Conservation (phyloP, 2,888 invertebrate genomes). For the Netelia virgata region DNA sequence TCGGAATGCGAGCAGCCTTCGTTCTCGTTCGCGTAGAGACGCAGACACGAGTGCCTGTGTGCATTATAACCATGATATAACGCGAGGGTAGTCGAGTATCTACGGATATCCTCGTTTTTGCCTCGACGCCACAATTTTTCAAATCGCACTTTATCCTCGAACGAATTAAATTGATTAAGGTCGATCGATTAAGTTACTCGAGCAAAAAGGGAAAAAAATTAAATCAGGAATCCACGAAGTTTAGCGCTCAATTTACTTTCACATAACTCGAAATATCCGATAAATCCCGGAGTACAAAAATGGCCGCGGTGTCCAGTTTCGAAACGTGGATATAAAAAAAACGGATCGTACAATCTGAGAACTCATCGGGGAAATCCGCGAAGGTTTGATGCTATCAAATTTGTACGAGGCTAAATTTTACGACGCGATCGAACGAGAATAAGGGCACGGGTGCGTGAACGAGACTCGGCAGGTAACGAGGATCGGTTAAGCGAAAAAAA, state of each 20-base stretch:
- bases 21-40: not conserved
- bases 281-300: no score
- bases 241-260: not conserved
- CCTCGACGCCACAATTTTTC: not conserved
- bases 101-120: no score
- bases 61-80: slow-evolving; percentile 4
- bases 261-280: not conserved
- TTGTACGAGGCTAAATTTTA: slow-evolving; percentile 55
- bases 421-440: slow-evolving; percentile 40
- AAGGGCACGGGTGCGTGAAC: slow-evolving; percentile 43
- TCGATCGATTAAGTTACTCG: not conserved
- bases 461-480: slow-evolving; percentile 34
- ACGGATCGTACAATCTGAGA: slow-evolving; percentile 33
- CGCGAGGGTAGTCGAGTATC: not conserved
- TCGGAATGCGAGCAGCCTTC: slow-evolving; percentile 1
- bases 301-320: not conserved
- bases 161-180: not conserved
- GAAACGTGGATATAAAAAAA: slow-evolving; percentile 7
- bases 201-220: not conserved
- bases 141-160: not conserved
- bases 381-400: slow-evolving; percentile 44
- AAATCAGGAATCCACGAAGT: not conserved
- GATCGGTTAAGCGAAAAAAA: slow-evolving; percentile 18
- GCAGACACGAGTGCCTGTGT: not conserved
- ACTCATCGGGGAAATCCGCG: slow-evolving; percentile 35